Base-by-base conservation (phyloP, 2,113 vertebrate species). In the Abramis brama region DNA sequence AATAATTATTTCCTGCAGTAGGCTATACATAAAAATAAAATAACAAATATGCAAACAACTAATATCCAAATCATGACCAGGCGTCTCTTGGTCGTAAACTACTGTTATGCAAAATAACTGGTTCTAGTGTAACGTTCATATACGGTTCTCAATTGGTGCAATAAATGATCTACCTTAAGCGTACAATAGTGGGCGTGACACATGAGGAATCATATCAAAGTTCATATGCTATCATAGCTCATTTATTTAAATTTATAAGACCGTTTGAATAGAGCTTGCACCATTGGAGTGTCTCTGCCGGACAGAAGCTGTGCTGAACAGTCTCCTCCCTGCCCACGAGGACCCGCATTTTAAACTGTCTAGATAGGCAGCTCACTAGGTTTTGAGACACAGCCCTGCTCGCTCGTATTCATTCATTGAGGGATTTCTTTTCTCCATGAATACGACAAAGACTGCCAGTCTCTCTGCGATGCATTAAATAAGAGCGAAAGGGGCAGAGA, bases 401-500 rank as follows among this genome's bases (percentile, higher is more conserved):
- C 62, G 23, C 77, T 62, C 50, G 21, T 64, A 55, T 60, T 84
- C 66, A 33, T 59, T 43, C 45, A 70, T 7, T 68, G 62, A 82
- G 43, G 12, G 79, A 11, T 25, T 47, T n/a, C 12, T 39, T 23
- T 7, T 39, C 47, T 19, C 13, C 52, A 73, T 52, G 15, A 45
- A 59, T 23, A 57, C 84, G 39, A 71, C 50, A 79, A 64, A 86
- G 27, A 21, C 43, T 74, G 59, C 2, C 30, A n/a, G 68, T 39
- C 43, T 43, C 92, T 94, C 94, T 79, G 55, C 43, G 9, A 43
- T 43, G 43, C 21, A 25, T 36, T 93, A 89, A 95, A 92, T 93
- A 92, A 88, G 91, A 78, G 93, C 93, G 82, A 85, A 85, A 94
- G 91, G 89, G 89, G 91, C 71, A 77, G 78, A 82, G 17, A 91